phyloP scores from a whole-genome alignment of 2,888 invertebrate species.

The Lycocerus yunnanus region DNA sequence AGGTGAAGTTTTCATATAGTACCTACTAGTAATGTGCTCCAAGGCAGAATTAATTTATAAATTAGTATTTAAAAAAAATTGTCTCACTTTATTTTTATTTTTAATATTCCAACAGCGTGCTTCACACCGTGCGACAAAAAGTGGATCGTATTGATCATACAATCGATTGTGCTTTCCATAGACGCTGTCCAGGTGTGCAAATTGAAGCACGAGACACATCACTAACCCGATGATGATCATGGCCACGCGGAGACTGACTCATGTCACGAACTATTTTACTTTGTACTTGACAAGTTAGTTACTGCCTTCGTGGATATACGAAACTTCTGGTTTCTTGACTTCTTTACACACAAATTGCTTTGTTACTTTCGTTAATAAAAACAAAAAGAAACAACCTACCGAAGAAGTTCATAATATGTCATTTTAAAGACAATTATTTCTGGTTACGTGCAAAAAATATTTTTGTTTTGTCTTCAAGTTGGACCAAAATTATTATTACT shows the following conservation, averaged over 20 bases:
- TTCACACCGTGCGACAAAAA: conserved; percentile 66
- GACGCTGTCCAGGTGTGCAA: conserved; percentile 46
- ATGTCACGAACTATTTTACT: conserved; percentile 40
- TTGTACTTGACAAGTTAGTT: conserved; percentile 39
- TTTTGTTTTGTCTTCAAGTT: neutral
- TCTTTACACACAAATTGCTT: neutral
- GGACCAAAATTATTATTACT: neutral
- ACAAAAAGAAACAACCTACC: neutral
- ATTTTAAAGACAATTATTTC: neutral
- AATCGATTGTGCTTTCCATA: conserved; percentile 55
- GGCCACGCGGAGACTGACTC: conserved; percentile 39
- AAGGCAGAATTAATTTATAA: neutral
- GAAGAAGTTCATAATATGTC: neutral
- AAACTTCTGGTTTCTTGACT: conserved; percentile 22
- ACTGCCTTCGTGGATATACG: conserved; percentile 37
- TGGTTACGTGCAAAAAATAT: neutral
- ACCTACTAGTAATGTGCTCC: neutral
- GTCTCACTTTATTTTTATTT: conserved; percentile 40
- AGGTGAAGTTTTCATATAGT: neutral
- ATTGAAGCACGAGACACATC: conserved; percentile 32
- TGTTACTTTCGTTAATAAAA: neutral
- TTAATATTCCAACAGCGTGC: conserved; percentile 59
- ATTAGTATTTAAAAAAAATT: neutral
- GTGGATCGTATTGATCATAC: conserved; percentile 58
- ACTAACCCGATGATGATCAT: conserved; percentile 33